phyloP scores from a whole-genome alignment of 2,797 vertebrate species.

The Cirrhinus molitorella region DNA sequence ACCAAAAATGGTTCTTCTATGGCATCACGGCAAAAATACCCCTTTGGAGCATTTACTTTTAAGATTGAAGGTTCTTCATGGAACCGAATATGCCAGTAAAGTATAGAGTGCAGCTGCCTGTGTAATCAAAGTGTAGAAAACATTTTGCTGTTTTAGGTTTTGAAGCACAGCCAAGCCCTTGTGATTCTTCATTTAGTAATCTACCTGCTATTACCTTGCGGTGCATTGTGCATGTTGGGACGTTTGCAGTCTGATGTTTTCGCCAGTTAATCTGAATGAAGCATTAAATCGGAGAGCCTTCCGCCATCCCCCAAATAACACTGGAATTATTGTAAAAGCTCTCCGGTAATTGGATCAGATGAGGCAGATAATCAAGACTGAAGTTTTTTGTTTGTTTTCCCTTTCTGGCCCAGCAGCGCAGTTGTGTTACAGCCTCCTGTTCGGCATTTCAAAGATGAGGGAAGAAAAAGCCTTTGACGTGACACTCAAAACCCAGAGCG shows the following conservation, averaged over 20 bases:
- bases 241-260: constrained; percentile 25
- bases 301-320: constrained; percentile 31
- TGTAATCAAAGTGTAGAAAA: neutral
- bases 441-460: constrained; percentile 57
- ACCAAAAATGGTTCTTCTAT: too few relatives aligned
- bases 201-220: neutral
- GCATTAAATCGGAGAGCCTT: constrained; percentile 25
- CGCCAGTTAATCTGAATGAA: neutral
- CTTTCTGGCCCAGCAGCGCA: constrained; percentile 12
- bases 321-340: constrained; percentile 51
- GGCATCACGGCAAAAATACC: too few relatives aligned
- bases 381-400: constrained; percentile 52
- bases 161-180: constrained; percentile 11
- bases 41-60: too few relatives aligned
- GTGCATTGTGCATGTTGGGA: constrained; percentile 8
- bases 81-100: neutral
- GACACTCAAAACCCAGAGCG: constrained; percentile 82
- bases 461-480: constrained; percentile 76
- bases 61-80: neutral
- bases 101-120: neutral
- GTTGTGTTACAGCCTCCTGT: constrained; percentile 33
- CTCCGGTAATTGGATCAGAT: constrained; percentile 54
- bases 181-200: neutral
- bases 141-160: neutral
- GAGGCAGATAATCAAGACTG: constrained; percentile 55